A percentile compares a stretch with the other conserved stretches of the same genome.
These are phyloP conservation scores for Alentia gelatinosa DNA, from an alignment of 2,888 invertebrate genomes.

Conservation along the genomic window DNA sequence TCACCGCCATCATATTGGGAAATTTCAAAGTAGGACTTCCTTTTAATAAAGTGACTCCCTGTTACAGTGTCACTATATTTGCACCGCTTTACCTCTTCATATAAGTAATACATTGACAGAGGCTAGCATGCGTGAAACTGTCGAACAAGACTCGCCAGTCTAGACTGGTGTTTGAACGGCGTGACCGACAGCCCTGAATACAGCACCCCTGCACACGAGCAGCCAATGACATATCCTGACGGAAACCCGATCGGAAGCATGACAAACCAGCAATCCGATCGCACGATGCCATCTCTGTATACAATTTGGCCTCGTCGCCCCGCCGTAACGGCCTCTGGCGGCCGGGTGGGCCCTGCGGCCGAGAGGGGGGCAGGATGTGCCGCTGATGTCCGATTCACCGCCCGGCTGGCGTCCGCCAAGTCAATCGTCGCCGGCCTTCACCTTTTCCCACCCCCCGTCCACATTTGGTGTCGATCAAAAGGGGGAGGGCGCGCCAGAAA, in stretches of 20 bases:
- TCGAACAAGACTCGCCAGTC: too few species aligned
- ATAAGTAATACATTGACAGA: too few species aligned
- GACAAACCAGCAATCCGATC: constrained; percentile 29
- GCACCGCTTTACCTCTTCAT: too few species aligned
- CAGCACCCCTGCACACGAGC: neutral
- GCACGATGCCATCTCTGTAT: neutral
- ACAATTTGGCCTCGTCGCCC: constrained; percentile 24
- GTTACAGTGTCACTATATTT: too few species aligned
- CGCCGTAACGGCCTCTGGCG: neutral
- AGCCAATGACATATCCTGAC: constrained; percentile 18
- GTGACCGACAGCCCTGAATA: neutral
- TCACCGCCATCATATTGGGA: too few species aligned
- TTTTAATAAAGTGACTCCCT: too few species aligned
- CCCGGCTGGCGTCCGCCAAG: neutral
- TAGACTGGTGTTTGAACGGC: too few species aligned
- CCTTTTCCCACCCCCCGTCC: neutral
- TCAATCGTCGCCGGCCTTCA: constrained; percentile 14
- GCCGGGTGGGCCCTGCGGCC: neutral
- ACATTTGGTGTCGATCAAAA: constrained; percentile 6
- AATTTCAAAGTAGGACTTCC: too few species aligned
- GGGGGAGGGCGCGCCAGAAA: constrained; percentile 19
- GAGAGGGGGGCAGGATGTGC: neutral
- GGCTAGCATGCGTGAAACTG: too few species aligned
- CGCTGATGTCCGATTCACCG: constrained; percentile 30
- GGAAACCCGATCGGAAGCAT: constrained; percentile 13